Evolutionary conservation across 2,888 invertebrate species (phyloP).

Genomic region (Eupithecia tripunctaria): DNA sequence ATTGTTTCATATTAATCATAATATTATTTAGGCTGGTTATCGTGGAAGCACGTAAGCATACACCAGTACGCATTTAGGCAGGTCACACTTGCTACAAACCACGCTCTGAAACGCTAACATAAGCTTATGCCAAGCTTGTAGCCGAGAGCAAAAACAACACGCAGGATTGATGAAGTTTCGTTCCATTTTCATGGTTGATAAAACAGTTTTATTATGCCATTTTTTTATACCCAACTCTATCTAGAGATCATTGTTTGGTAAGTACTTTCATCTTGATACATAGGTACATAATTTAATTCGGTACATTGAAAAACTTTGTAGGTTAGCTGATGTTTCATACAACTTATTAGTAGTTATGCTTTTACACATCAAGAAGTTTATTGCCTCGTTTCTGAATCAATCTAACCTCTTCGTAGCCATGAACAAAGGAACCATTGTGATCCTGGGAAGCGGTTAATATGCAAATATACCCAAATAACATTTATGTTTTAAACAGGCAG

Average conservation of each 20-base stretch:
- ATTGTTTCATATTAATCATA: constrained; percentile 26
- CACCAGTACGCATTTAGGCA: constrained; percentile 37
- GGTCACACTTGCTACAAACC: constrained; percentile 52
- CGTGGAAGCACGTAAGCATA: constrained; percentile 35
- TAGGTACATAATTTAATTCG: constrained; percentile 2
- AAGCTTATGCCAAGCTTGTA: constrained; percentile 62
- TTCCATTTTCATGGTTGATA: constrained; percentile 13
- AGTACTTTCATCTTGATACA: constrained; percentile 32
- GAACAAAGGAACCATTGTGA: not conserved
- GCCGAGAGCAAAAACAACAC: constrained; percentile 31
- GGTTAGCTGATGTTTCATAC: constrained; percentile 13
- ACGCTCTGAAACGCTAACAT: constrained; percentile 61
- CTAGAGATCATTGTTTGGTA: constrained; percentile 16
- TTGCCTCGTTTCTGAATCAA: not conserved
- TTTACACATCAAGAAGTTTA: not conserved
- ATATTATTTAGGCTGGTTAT: constrained; percentile 14
- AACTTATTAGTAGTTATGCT: not conserved
- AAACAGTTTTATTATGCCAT: not conserved
- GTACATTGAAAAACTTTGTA: constrained; percentile 32
- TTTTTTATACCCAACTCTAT: not conserved
- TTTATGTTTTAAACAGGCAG: constrained; percentile 61
- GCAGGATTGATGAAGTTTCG: not conserved
- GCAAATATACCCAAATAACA: constrained; percentile 1
- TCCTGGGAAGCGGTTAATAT: not conserved
- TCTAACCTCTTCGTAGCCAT: not conserved